phyloP scores from a whole-genome alignment of 2,888 invertebrate genomes.

The Phragmatobia fuliginosa region DNA sequence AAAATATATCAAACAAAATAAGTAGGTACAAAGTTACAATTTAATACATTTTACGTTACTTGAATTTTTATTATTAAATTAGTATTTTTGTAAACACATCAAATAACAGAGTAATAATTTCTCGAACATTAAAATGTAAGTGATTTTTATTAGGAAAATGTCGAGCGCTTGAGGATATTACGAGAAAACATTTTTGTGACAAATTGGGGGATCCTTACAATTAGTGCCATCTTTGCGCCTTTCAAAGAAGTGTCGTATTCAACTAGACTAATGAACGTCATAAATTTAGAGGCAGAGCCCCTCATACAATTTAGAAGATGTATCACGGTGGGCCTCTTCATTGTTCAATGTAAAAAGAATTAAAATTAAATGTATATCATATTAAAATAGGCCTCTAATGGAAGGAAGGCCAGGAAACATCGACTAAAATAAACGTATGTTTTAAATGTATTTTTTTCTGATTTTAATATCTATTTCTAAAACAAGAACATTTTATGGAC shows the following conservation, averaged over 20 bases:
- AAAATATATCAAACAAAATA: too few species aligned
- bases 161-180: slow-evolving; percentile 48
- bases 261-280: slow-evolving; percentile 79
- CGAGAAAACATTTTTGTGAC: slow-evolving; percentile 68
- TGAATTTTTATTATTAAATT: background rate
- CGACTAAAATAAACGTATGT: too few species aligned
- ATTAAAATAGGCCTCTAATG: background rate
- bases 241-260: slow-evolving; percentile 79
- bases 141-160: slow-evolving; percentile 39
- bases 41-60: background rate
- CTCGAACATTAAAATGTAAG: slow-evolving; percentile 31
- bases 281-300: slow-evolving; percentile 73
- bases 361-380: slow-evolving; percentile 38
- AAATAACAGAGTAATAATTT: slow-evolving; percentile 20
- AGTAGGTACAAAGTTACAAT: too few species aligned
- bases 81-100: background rate
- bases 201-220: slow-evolving; percentile 78
- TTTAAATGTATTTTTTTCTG: too few species aligned
- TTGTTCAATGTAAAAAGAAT: slow-evolving; percentile 25
- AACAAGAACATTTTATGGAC: too few species aligned
- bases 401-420: background rate
- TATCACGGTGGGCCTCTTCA: slow-evolving; percentile 59
- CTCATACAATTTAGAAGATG: slow-evolving; percentile 71
- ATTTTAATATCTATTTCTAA: too few species aligned
- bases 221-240: slow-evolving; percentile 75